Percentiles rank a stretch among this genome's conserved stretches.
These are phyloP conservation scores for Sycophila texana DNA, from an alignment of 2,888 invertebrate species.

Conservation along the genomic window DNA sequence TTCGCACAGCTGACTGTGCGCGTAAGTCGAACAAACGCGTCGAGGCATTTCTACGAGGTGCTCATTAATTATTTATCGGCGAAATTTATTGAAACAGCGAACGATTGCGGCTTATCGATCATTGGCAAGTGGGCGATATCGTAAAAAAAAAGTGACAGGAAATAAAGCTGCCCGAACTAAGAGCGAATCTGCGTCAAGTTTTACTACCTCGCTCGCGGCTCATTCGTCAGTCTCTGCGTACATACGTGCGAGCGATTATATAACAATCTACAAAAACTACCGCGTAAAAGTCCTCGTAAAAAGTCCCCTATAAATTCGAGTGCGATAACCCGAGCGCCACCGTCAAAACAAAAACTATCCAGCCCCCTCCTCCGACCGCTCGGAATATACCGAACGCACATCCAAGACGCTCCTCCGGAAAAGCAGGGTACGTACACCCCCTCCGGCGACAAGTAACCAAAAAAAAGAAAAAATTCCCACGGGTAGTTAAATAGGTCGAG, in stretches of 20 bases:
- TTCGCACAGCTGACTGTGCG: too few species aligned
- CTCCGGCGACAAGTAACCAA: background rate
- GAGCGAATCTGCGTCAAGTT: slow-evolving; percentile 1
- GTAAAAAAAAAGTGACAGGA: slow-evolving; percentile 11
- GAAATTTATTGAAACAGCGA: background rate
- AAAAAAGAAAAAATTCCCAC: background rate
- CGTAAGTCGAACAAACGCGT: background rate
- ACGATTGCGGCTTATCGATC: background rate
- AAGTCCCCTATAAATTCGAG: slow-evolving; percentile 15
- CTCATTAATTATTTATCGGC: background rate
- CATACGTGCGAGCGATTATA: slow-evolving; percentile 10
- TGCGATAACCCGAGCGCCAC: background rate
- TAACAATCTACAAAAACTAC: slow-evolving; percentile 33
- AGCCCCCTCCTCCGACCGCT: background rate
- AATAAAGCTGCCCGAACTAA: slow-evolving; percentile 23
- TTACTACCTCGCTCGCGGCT: slow-evolving; percentile 36
- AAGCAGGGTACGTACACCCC: background rate
- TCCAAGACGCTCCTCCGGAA: background rate
- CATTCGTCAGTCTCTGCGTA: background rate
- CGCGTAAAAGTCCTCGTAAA: slow-evolving; percentile 35
- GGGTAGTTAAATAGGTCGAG: background rate
- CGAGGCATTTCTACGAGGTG: background rate
- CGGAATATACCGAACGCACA: slow-evolving; percentile 5
- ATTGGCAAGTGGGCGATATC: background rate
- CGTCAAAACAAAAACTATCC: slow-evolving; percentile 32